Base-by-base conservation (phyloP, 1,140 invertebrate species). In the Lepidurus arcticus region DNA sequence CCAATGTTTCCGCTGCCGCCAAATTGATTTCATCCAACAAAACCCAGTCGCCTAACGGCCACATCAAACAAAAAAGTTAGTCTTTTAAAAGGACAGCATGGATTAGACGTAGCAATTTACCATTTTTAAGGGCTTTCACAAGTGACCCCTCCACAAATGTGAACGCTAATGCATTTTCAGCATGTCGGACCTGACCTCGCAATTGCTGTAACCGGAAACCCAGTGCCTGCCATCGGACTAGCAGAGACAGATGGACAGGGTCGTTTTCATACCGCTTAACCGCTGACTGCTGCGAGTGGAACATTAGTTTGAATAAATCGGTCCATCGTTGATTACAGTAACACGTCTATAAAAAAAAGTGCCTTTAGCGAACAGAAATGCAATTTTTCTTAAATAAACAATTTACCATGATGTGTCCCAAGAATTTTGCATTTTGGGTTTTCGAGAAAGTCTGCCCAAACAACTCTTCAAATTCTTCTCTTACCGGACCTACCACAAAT, bases 21-120 rank as follows among this genome's bases (percentile, higher is more conserved):
- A 99, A 88, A 87, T 99, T 99, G 42, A 99, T 98, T 88, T 99
- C 97, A 85, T 99, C 97, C 44, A 99, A 84, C 24, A 99, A 85
- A 44, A 99, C 92, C 97, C 97, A 99, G 82, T 97, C 88, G 1
- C 94, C 87, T 85, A 76, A 8, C 76, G 74, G 24, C 74, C 47
- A 26, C 2, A 80, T 73, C 9, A 73, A 73, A 76, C 24, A 75
- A 34, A 34, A 76, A 43, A 10, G 11, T 75, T 11, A 74, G 13
- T 76, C n/a, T 9, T 44, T 16, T 76, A 11, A 16, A 1, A n/a
- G 6, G 73, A 7, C 21, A 45, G 21, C 43, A 16, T 44, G 1
- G 26, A 45, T 1, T 26, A n/a, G 73, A 76, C 9, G 21, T n/a
- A 47, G 7, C n/a, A 65, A 75, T 78, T 80, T 81, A 87, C 90